These are phyloP conservation scores for Brachypalpus laphriformis DNA, from an alignment of 2,888 invertebrate species.

Conservation along the genomic window DNA sequence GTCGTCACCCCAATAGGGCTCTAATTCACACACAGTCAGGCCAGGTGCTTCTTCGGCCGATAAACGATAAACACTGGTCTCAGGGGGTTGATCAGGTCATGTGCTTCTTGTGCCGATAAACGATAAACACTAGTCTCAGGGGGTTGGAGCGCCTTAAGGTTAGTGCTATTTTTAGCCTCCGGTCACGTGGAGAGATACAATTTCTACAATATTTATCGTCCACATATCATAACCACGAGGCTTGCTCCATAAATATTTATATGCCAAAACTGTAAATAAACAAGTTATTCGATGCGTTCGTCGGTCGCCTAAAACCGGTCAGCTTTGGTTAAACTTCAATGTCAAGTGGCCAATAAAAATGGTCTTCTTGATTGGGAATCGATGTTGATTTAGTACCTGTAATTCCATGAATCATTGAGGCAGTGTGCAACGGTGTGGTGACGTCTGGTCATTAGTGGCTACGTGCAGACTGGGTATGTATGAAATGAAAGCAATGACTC, in stretches of 20 bases:
- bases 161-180: not conserved
- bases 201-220: not conserved
- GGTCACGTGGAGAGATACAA: not conserved
- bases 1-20: not conserved
- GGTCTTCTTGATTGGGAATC: not conserved
- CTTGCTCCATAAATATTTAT: not conserved
- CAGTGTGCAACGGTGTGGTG: not conserved
- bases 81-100: too few species aligned
- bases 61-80: not conserved
- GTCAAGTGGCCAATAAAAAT: not conserved
- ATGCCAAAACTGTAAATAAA: not conserved
- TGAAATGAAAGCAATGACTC: slow-evolving; percentile 7
- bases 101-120: too few species aligned
- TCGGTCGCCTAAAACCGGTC: not conserved
- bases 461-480: too few species aligned
- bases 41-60: not conserved
- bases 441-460: not conserved
- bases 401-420: not conserved
- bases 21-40: not conserved
- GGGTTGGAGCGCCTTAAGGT: not conserved
- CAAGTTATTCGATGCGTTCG: not conserved
- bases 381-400: not conserved
- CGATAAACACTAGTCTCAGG: not conserved
- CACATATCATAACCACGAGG: not conserved
- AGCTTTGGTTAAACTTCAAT: not conserved